Percentiles rank a stretch among this genome's conserved stretches.
phyloP scores from a whole-genome alignment of 2,888 invertebrate genomes.

The Drosophila borealis region DNA sequence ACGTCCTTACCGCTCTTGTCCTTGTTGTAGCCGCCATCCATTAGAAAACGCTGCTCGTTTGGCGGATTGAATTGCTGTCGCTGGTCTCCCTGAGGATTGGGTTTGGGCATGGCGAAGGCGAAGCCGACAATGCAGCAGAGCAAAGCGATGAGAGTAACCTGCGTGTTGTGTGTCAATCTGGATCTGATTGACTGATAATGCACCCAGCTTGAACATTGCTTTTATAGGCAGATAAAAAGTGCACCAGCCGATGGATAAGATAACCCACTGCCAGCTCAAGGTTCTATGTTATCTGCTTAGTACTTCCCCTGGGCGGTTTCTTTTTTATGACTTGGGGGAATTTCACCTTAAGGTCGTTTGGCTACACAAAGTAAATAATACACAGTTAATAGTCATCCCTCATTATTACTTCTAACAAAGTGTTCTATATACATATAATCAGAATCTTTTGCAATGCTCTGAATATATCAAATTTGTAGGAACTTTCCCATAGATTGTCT shows the following conservation, averaged over 20 bases:
- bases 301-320: constrained; percentile 7
- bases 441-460: too few species aligned
- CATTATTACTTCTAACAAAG: too few species aligned
- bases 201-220: not conserved
- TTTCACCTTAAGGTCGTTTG: not conserved
- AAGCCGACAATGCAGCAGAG: constrained; percentile 35
- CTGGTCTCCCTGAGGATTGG: constrained; percentile 8
- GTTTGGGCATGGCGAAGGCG: constrained; percentile 37
- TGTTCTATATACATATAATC: too few species aligned
- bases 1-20: constrained; percentile 66
- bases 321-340: not conserved
- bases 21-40: constrained; percentile 54
- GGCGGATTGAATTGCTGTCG: constrained; percentile 6
- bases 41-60: constrained; percentile 28
- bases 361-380: not conserved
- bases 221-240: constrained; percentile 31
- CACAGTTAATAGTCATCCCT: not conserved
- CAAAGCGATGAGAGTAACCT: constrained; percentile 32
- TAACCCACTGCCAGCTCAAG: not conserved
- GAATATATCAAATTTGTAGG: too few species aligned
- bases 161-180: constrained; percentile 34
- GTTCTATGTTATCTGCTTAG: not conserved
- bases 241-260: not conserved
- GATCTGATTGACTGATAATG: constrained; percentile 38
- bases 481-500: too few species aligned